These are phyloP conservation scores for Cantharis flavilabris DNA, from an alignment of 2,888 invertebrate species.

Conservation along the genomic window DNA sequence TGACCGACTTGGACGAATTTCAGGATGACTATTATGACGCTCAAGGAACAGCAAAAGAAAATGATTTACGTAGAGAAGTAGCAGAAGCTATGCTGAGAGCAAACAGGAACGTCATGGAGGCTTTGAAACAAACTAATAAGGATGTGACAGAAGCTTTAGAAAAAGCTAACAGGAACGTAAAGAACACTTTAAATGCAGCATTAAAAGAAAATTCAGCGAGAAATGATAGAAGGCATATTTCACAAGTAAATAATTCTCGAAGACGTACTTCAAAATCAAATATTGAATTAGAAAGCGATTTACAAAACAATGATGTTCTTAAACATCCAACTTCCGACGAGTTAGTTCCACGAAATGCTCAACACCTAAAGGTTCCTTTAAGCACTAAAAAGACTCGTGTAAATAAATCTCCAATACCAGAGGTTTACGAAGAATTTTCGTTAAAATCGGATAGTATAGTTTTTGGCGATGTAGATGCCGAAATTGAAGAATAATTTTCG, in stretches of 20 bases:
- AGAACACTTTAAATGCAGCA: background rate
- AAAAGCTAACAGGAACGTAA: background rate
- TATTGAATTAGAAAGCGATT: background rate
- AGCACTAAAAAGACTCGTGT: background rate
- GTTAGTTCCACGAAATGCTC: background rate
- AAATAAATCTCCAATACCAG: background rate
- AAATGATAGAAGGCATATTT: background rate
- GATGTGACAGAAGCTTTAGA: background rate
- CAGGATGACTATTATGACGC: background rate
- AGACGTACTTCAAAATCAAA: background rate
- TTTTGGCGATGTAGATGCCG: background rate
- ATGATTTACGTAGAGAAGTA: background rate
- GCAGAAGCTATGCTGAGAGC: background rate
- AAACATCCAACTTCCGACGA: background rate
- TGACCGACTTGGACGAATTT: background rate
- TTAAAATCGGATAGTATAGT: background rate
- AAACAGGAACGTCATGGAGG: background rate
- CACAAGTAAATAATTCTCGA: background rate
- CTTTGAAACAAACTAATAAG: background rate
- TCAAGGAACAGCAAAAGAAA: background rate
- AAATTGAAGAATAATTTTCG: background rate
- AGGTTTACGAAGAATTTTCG: background rate
- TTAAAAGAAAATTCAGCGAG: background rate
- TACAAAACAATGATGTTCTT: background rate
- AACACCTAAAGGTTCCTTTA: background rate